Percentiles rank a stretch among this genome's conserved stretches.
Conservation (phyloP, 2,888 invertebrate genomes). For the Pheosia gnoma region DNA sequence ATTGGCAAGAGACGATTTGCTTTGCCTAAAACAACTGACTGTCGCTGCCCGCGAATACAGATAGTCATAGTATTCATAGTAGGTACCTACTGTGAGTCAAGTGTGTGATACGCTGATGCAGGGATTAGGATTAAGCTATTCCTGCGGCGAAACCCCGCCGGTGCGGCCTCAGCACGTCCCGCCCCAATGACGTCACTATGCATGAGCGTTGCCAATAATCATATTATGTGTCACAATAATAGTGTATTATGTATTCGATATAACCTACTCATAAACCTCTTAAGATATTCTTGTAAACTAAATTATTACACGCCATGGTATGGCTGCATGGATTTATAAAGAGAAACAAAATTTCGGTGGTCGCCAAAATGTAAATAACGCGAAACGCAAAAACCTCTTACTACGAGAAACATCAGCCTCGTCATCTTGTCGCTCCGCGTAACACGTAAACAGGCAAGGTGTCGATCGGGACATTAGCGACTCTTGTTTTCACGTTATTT, state of each 20-base stretch:
- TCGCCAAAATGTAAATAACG: background rate
- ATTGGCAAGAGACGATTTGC: background rate
- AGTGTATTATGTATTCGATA: too few species aligned
- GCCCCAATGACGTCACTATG: background rate
- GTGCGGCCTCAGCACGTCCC: background rate
- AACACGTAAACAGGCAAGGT: background rate
- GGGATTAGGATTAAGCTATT: conserved; percentile 3
- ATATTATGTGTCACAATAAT: too few species aligned
- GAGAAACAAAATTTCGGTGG: background rate
- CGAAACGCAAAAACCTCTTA: background rate
- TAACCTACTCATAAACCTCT: too few species aligned
- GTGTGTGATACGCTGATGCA: background rate
- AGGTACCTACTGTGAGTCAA: background rate
- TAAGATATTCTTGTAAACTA: too few species aligned
- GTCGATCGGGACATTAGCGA: background rate
- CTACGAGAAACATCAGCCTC: background rate
- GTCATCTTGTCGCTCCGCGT: background rate
- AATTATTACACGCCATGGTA: too few species aligned
- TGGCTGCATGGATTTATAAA: background rate
- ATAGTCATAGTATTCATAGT: too few species aligned
- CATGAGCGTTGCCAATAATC: background rate
- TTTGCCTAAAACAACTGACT: too few species aligned
- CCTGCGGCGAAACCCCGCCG: background rate
- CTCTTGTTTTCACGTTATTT: background rate
- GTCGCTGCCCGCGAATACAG: too few species aligned